Conservation (phyloP, 2,113 vertebrate genomes). For the Sigmodon hispidus region DNA sequence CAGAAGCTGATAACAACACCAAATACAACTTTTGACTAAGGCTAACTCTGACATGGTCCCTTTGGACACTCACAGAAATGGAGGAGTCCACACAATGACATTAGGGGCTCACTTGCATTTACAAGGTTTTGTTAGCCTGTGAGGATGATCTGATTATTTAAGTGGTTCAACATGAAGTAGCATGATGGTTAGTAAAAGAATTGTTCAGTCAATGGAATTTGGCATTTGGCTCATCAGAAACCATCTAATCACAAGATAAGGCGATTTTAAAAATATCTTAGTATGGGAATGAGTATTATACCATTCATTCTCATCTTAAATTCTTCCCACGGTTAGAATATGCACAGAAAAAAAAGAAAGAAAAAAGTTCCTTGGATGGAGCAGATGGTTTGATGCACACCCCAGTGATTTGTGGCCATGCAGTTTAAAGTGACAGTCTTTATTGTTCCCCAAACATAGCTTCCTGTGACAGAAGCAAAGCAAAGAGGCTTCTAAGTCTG, state of each 20-base stretch:
- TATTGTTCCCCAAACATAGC: constrained; percentile 48
- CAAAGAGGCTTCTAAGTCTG: constrained; percentile 71
- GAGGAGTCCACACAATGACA: neutral
- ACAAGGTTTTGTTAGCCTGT: neutral
- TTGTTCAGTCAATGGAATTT: neutral
- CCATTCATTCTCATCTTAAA: constrained; percentile 30
- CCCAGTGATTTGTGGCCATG: constrained; percentile 50
- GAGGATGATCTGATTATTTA: neutral
- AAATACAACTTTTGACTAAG: neutral
- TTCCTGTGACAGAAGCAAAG: constrained; percentile 61
- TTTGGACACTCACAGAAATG: neutral
- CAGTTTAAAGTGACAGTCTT: constrained; percentile 44
- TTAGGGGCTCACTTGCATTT: neutral
- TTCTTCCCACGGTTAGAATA: fast-evolving
- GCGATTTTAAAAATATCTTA: neutral
- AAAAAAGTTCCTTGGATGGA: neutral
- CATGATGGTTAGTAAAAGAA: neutral
- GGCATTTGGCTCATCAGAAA: neutral
- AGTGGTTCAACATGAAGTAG: neutral
- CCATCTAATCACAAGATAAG: constrained; percentile 23
- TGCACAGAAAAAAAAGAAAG: neutral
- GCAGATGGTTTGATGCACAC: neutral
- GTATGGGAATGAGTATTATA: neutral
- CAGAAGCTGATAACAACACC: neutral
- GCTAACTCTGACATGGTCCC: neutral